Evolutionary conservation across 2,113 vertebrate species (phyloP), one percentile per base, ranked within the genome.

Genomic region (Caranx ignobilis): DNA sequence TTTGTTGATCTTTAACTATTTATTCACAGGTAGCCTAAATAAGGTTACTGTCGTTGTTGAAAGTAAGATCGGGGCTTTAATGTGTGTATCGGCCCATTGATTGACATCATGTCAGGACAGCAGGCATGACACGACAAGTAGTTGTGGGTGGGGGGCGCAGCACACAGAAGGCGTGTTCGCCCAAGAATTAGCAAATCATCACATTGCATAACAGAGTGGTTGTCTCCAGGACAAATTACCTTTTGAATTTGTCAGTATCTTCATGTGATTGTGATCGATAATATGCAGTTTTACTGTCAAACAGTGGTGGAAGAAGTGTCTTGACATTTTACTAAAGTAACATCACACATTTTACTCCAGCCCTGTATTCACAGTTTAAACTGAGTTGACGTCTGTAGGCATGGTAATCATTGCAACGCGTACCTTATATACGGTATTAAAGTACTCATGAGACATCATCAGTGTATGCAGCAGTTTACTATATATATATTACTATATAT

Each of bases 91-190:
- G 31, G 26, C 21, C 6, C 3, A 21, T 6, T 19, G 56, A 19
- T n/a, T 68, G 35, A 16, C 18, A 35, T 2, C 19, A 26, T 71
- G 19, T 7, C 10, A 8, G 26, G 21, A 59, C 0, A 78, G 66
- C 61, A 57, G 50, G 21, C 48, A n/a, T 71, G 61, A 71, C 37
- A 35, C 10, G 64, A 56, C 69, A 45, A 21, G 39, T 31, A 26
- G 26, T 26, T 26, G 26, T 6, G 9, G 12, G 9, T n/a, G 19
- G 45, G 35, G 60, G 7, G 71, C 72, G 39, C 15, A 4, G 48
- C 12, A 1, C 45, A n/a, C 6, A 39, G 60, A 80, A 75, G 81
- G 83, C 60, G 85, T 82, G 69, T 61, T 39, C 32, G 4, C 6
- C 19, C 18, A 26, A 19, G 11, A 45, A 45, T 16, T 3, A 45